Evolutionary conservation across 2,113 vertebrate genomes (phyloP), one percentile per base, ranked within the genome.

Genomic region (Chauna torquata): DNA sequence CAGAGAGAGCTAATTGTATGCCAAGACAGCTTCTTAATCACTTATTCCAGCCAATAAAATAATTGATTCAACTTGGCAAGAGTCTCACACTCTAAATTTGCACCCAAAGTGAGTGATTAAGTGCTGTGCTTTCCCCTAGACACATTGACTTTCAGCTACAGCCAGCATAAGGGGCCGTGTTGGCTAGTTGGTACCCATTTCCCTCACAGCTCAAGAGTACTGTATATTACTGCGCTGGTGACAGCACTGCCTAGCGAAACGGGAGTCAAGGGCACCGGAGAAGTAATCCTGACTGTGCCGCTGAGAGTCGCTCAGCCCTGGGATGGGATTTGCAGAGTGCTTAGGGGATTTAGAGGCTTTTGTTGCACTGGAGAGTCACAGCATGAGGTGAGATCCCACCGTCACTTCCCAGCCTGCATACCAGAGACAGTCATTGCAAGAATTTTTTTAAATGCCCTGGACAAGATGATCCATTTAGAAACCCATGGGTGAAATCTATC

Each of bases 1-100:
- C 8, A 83, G 57, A 92, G 75, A 87, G 66, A 85, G 27, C 42
- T 84, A 86, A 91, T 24, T 85, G 36, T 77, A 71, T 50, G 90
- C 92, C 96, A 86, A 92, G 84, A 94, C 90, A 94, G 61, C 91
- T 77, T 91, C 69, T 90, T 82, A 88, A 94, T 89, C 80, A 52
- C 65, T 92, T 91, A 72, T 94, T 94, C 82, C 76, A 86, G 89
- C 55, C 86, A 94, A 94, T 95, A 91, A 96, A 88, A 90, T 94
- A 92, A 95, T 96, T 76, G 78, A 94, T 95, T 71, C 69, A 69
- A 90, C 72, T 91, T 96, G 93, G 92, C 92, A 92, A 96, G 85
- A 77, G 34, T 40, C 86, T 88, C 34, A 57, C 20, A 49, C 88
- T 82, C 94, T 94, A 79, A 93, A 78, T 96, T 94, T 88, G 80